Base-by-base conservation (phyloP, 2,113 vertebrate species). In the Ochotona princeps region DNA sequence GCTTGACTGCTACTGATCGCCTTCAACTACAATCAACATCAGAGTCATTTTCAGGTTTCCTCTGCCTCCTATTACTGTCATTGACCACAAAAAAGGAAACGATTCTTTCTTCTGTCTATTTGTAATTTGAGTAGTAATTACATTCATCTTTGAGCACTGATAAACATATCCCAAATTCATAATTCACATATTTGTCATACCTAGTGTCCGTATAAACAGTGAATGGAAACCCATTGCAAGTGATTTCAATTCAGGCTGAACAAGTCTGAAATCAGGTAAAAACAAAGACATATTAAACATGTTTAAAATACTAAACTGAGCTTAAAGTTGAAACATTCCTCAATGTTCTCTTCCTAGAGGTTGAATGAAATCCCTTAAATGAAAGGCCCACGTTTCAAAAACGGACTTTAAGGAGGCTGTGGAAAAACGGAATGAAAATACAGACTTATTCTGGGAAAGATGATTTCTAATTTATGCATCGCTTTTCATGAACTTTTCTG, bases 231-330 rank as follows among this genome's bases (percentile, higher is more conserved):
- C 99, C 82, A 99, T 89, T 0, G 99, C 99, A 26, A 99, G 98
- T 17, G 99, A 98, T 96, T 99, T 99, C 44, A 99, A 60, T 80
- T 99, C 98, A 83, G 98, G 98, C 23, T 97, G 90, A 79, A 99
- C 99, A 44, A 97, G 98, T 92, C 99, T 99, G 97, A 73, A 98
- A 98, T 67, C 78, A 93, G 90, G 80, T 35, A 94, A 92, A 95
- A 30, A 20, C 38, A 81, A 94, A 87, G 44, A 81, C 69, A 67
- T 5, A 84, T 89, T 80, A 90, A 47, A 60, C 0, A 74, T 83
- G 28, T 78, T 84, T 63, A 82, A 89, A 89, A 78, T 65, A 70
- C 3, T 32, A 93, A 79, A 54, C 6, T n/a, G 54, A 76, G 6
- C 57, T 81, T 51, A 86, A 38, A n/a, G 63, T 69, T 28, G 61